Evolutionary conservation across 2,113 vertebrate genomes (phyloP), one percentile per base, ranked within the genome.

Genomic region (Coracopsis vasa): DNA sequence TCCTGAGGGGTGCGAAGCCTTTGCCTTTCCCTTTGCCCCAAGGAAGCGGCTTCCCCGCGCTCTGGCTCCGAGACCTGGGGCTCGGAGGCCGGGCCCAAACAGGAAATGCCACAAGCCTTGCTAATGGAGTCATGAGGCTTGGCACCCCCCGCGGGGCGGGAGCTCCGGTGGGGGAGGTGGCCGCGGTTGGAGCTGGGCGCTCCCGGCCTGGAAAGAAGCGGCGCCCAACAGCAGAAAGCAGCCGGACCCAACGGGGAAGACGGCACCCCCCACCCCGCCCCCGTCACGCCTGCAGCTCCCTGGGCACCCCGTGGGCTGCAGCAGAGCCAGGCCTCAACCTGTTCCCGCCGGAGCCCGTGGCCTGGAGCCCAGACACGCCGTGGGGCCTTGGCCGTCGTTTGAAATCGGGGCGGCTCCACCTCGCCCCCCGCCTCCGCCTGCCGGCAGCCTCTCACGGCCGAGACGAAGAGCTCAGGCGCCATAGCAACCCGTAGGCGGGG

Each of bases 21-120:
- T 75, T 7, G 31, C 37, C 70, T 50, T 11, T 42, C 27, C 31
- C 42, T 70, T 45, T 9, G 31, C 27, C 65, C 48, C 50, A 33
- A 27, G 61, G 60, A 56, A 66, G 29, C 27, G 13, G 31, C 50
- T 21, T 67, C 37, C 61, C 51, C 28, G 11, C 33, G 37, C 88
- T 31, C 29, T 3, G 50, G 3, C 79, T 66, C 16, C 13, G 9
- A n/a, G 28, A 7, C 7, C 28, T 3, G 20, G 11, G 47, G 47
- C 42, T 11, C 24, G 16, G 37, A 81, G 21, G 56, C 86, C 17
- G 4, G 39, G 72, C 72, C 24, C 73, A 42, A 70, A 45, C 80
- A 81, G 87, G 92, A 95, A 94, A 94, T 87, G 47, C 88, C 83
- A 86, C 60, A 69, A 4, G 62, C 71, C 48, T 96, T 79, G 91